Evolutionary conservation across 2,113 vertebrate genomes (phyloP).

Genomic region (Sterna hirundo): DNA sequence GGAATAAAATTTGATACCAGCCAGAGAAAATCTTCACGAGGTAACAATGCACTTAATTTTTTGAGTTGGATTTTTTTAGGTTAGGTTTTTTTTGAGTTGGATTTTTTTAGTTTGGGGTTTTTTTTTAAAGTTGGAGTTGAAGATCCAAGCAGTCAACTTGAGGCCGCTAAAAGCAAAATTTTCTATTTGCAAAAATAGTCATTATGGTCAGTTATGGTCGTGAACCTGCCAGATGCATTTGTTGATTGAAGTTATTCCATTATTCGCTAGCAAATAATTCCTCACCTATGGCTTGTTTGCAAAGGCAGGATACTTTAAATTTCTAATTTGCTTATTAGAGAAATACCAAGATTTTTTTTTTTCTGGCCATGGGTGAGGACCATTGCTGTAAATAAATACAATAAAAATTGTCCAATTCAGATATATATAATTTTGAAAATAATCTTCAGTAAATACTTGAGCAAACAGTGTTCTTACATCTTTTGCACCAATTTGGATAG

Average conservation of each 20-base stretch:
- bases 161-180: neutral
- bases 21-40: conserved; percentile 83
- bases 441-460: neutral
- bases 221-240: neutral
- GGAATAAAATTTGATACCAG: conserved; percentile 90
- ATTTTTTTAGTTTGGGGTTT: neutral
- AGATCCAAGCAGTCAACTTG: neutral
- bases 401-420: neutral
- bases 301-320: neutral
- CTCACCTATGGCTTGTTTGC: neutral
- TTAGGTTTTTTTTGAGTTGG: neutral
- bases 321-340: neutral
- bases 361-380: neutral
- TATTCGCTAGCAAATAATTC: neutral
- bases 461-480: neutral
- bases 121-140: neutral
- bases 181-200: neutral
- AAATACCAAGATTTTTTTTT: neutral
- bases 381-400: neutral
- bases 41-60: conserved; percentile 65
- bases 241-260: neutral
- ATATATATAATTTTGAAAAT: neutral
- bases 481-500: neutral
- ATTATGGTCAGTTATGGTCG: neutral
- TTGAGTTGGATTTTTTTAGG: neutral